Conservation (phyloP, 2,888 invertebrate genomes). For the Theodoxus fluviatilis region DNA sequence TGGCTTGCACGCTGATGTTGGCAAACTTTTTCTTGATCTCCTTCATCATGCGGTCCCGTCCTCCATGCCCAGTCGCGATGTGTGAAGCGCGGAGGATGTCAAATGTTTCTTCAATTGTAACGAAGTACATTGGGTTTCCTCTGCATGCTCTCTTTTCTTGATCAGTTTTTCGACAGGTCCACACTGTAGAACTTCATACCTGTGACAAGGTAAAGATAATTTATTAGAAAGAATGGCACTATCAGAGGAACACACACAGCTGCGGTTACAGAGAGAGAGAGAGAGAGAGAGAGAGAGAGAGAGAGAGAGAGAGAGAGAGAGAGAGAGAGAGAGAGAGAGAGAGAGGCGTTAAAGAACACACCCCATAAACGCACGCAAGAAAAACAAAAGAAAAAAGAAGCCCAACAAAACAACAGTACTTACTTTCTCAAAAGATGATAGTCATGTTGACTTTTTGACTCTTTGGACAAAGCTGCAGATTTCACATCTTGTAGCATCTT, state of each 20-base stretch:
- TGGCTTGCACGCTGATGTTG: conserved; percentile 6
- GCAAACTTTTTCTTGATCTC: conserved; percentile 3
- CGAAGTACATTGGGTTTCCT: conserved; percentile 22
- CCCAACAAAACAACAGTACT: too few species aligned
- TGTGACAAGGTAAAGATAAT: background rate
- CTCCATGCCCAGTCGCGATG: conserved; percentile 24
- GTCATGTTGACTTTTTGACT: too few species aligned
- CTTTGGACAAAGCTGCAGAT: too few species aligned
- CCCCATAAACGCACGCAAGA: too few species aligned
- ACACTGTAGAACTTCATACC: conserved; percentile 15
- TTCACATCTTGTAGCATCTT: too few species aligned
- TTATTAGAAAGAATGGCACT: background rate
- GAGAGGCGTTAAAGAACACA: too few species aligned
- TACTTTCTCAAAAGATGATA: too few species aligned
- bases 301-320: too few species aligned
- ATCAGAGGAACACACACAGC: conserved; percentile 5
- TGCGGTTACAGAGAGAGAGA: too few species aligned
- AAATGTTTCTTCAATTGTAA: conserved; percentile 20
- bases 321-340: too few species aligned
- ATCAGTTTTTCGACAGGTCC: conserved; percentile 24
- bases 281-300: too few species aligned
- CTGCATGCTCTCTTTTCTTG: background rate
- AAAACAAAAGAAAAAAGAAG: too few species aligned
- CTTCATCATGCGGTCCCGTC: conserved; percentile 23
- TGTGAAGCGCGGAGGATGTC: conserved; percentile 19